phyloP scores from a whole-genome alignment of 1,140 invertebrate genomes.

The Drosophila asahinai region DNA sequence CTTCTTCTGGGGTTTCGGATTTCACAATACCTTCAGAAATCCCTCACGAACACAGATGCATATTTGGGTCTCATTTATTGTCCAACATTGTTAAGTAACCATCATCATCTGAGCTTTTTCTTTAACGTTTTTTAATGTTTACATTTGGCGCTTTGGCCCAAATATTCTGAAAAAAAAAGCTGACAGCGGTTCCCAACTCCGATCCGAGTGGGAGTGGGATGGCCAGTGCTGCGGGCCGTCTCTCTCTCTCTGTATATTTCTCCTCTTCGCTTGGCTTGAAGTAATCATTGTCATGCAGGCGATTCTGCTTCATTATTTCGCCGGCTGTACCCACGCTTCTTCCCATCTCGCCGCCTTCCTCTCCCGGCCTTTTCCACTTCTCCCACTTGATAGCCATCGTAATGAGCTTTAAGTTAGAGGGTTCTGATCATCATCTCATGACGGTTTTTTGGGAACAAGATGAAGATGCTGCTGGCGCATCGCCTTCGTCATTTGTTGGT shows the following conservation, averaged over 20 bases:
- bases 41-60: constrained; percentile 23
- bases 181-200: constrained; percentile 57
- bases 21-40: constrained; percentile 53
- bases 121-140: constrained; percentile 56
- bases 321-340: constrained; percentile 67
- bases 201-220: constrained; percentile 51
- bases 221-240: constrained; percentile 46
- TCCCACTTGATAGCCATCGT: constrained; percentile 67
- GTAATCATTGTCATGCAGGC: constrained; percentile 78
- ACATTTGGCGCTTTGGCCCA: constrained; percentile 76
- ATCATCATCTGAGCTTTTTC: constrained; percentile 63
- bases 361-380: constrained; percentile 4
- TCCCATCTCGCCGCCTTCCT: constrained; percentile 4
- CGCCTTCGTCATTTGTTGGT: constrained; percentile 71
- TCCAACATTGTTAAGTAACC: constrained; percentile 77
- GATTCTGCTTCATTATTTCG: constrained; percentile 77
- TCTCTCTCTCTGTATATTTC: constrained; percentile 25
- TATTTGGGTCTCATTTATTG: constrained; percentile 56
- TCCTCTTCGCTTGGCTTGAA: constrained; percentile 16
- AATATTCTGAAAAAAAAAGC: constrained; percentile 68
- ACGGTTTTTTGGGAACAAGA: constrained; percentile 58
- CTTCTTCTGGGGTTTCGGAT: constrained; percentile 6
- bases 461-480: constrained; percentile 73
- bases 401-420: constrained; percentile 65
- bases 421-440: constrained; percentile 72